These are phyloP conservation scores for Rana temporaria DNA, from an alignment of 2,113 vertebrate genomes.

Conservation along the genomic window DNA sequence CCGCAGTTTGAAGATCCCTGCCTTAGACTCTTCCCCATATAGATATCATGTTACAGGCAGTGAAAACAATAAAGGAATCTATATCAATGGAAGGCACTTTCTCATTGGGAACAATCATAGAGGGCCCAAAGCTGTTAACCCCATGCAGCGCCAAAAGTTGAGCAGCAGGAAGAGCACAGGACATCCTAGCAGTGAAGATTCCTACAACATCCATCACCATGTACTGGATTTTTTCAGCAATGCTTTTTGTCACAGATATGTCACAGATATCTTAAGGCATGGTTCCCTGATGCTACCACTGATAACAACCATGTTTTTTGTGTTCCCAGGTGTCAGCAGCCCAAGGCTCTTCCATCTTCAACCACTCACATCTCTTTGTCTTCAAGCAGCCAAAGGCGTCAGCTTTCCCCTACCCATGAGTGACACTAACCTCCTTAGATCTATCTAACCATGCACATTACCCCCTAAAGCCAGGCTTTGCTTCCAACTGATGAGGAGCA, in stretches of 20 bases:
- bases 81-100: too few relatives aligned
- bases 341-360: constrained; percentile 80
- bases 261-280: background rate
- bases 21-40: too few relatives aligned
- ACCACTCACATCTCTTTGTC: constrained; percentile 80
- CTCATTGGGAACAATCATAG: too few relatives aligned
- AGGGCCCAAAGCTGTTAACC: too few relatives aligned
- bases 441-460: constrained; percentile 28
- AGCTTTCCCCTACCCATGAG: constrained; percentile 68
- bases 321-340: constrained; percentile 83
- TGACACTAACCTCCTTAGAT: constrained; percentile 59
- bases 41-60: too few relatives aligned
- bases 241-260: too few relatives aligned
- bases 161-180: too few relatives aligned
- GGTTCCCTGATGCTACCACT: background rate
- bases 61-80: too few relatives aligned
- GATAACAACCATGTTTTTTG: background rate
- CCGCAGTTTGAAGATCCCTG: too few relatives aligned
- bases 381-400: constrained; percentile 67
- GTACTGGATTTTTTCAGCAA: background rate
- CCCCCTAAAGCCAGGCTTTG: constrained; percentile 14
- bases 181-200: too few relatives aligned
- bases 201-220: too few relatives aligned
- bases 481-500: background rate
- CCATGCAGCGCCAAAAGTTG: too few relatives aligned